These are phyloP conservation scores for Acinonyx jubatus DNA, from an alignment of 2,113 vertebrate species.

Conservation along the genomic window DNA sequence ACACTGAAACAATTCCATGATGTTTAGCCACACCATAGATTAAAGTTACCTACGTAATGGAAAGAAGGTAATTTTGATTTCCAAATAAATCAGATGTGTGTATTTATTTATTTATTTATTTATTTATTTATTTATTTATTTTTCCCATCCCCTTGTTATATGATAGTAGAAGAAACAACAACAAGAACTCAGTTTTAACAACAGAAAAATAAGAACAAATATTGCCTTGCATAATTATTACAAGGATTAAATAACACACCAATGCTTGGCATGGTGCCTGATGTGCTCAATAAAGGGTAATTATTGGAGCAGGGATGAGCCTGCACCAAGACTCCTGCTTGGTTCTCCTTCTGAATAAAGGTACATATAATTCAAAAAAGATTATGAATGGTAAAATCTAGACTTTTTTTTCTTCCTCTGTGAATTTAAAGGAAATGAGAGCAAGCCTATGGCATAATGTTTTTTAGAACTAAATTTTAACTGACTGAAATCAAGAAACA, in stretches of 20 bases:
- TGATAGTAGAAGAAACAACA: background rate
- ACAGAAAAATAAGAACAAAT: background rate
- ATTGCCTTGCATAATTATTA: background rate
- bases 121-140: background rate
- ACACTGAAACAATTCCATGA: background rate
- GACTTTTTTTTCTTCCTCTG: background rate
- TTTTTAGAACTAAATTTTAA: background rate
- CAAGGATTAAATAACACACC: background rate
- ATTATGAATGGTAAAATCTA: background rate
- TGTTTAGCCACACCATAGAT: background rate
- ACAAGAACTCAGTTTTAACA: background rate
- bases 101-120: no score
- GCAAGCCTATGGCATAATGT: background rate
- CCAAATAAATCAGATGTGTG: background rate
- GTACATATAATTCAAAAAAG: background rate
- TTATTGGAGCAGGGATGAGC: background rate
- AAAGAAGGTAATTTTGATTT: background rate
- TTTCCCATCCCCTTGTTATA: background rate
- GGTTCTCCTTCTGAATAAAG: background rate
- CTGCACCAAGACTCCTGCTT: background rate
- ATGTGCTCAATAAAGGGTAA: background rate
- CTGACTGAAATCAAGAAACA: background rate
- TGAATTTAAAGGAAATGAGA: slow-evolving; percentile 22
- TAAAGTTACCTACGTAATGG: background rate
- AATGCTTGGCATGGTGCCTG: background rate